Evolutionary conservation across 2,113 vertebrate genomes (phyloP), one percentile per base, ranked within the genome.

Genomic region (Silurus asotus): DNA sequence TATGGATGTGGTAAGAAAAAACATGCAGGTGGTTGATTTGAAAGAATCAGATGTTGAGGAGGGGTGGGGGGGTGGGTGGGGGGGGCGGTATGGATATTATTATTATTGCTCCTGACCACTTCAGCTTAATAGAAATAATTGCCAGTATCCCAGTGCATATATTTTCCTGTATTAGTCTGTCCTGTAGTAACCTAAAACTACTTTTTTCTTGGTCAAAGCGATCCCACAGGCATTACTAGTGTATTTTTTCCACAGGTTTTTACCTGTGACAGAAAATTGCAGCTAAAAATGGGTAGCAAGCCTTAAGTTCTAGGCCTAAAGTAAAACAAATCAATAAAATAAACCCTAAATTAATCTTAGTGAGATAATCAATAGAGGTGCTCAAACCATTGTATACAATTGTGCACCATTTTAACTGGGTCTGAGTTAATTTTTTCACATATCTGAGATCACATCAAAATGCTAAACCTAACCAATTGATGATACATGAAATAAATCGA

Each of bases 401-500:
- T 14, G 5, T 55, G 51, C 11, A 9, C 23, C 51, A 25, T 76
- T 55, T 56, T 25, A n/a, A 9, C 55, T 25, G 5, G 20, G 49
- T 55, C 11, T 25, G n/a, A 55, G 23, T 77, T 75, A 6, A 49
- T 75, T 53, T 55, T 77, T 77, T 75, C 72, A 20, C 25, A 49
- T 53, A 15, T 28, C 51, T 53, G 74, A 77, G 6, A 56, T 3
- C 2, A 55, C 6, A 5, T 55, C 1, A 3, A 37, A 55, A 55
- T 56, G 13, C 23, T 15, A 55, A 55, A 25, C 3, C 7, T 11
- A 23, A 51, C 48, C 4, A 75, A 75, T 9, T n/a, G 48, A 53
- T 75, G 48, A 77, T 84, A 62, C 62, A 77, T 53, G n/a, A 76
- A 77, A 76, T 6, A 8, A 76, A 10, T 45, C n/a, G 56, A 84